These are phyloP conservation scores for Biston stratarius DNA, from an alignment of 2,888 invertebrate genomes.

Conservation along the genomic window DNA sequence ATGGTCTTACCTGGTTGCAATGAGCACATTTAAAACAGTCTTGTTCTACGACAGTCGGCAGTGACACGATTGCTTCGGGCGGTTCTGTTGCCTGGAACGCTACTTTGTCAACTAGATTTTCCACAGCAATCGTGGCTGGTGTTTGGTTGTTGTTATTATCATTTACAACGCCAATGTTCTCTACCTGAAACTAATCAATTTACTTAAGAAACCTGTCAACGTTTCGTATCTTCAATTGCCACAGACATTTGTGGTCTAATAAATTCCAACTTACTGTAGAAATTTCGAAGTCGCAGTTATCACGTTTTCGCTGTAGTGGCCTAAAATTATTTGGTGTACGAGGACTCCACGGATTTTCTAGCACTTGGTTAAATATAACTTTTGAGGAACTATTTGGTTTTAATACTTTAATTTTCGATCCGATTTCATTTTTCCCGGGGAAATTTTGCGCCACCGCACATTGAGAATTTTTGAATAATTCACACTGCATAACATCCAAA, in stretches of 20 bases:
- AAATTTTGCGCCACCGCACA: slow-evolving; percentile 1
- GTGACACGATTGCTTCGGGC: slow-evolving; percentile 3
- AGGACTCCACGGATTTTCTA: slow-evolving; percentile 87
- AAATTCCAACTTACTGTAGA: slow-evolving; percentile 46
- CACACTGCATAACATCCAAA: slow-evolving; percentile 18
- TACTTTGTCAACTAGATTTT: slow-evolving; percentile 26
- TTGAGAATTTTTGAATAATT: slow-evolving; percentile 6
- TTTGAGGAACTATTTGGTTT: slow-evolving; percentile 27
- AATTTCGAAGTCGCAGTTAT: slow-evolving; percentile 30
- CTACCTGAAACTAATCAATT: slow-evolving; percentile 50
- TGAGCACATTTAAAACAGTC: slow-evolving; percentile 60
- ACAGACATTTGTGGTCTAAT: not conserved
- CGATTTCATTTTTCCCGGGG: slow-evolving; percentile 16
- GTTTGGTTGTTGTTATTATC: slow-evolving; percentile 65
- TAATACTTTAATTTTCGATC: slow-evolving; percentile 14
- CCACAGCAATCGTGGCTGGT: slow-evolving; percentile 15
- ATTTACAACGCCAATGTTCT: slow-evolving; percentile 44
- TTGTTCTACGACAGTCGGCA: slow-evolving; percentile 13
- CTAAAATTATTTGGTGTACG: slow-evolving; percentile 68
- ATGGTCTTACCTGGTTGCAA: slow-evolving; percentile 62
- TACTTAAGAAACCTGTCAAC: slow-evolving; percentile 3
- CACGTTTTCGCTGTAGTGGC: slow-evolving; percentile 66
- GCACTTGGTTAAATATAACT: slow-evolving; percentile 80
- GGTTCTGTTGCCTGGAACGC: slow-evolving; percentile 30
- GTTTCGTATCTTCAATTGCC: not conserved